Conservation (phyloP, 1,140 invertebrate genomes). For the Pseudomyrmex concolor region DNA sequence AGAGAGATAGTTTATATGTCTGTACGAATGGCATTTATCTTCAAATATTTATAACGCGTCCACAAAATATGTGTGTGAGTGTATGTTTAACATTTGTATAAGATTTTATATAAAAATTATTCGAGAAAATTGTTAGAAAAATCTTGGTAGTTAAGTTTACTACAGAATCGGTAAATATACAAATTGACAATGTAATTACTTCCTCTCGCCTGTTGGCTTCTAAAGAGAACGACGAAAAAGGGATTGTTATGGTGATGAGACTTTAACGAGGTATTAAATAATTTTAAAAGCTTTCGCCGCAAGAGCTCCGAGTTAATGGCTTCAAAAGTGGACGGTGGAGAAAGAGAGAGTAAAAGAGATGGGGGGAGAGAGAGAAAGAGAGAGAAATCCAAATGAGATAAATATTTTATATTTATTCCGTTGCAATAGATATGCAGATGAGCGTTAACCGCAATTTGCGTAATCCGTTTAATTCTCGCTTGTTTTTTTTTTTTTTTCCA, state of each 20-base stretch:
- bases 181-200: slow-evolving; percentile 13
- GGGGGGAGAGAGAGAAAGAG: too few relatives aligned
- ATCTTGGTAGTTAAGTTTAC: neutral
- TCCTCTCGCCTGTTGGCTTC: slow-evolving; percentile 7
- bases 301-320: neutral
- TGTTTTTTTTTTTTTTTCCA: neutral
- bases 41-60: neutral
- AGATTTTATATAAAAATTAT: neutral
- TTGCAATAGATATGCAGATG: neutral
- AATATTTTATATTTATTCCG: neutral
- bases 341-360: neutral
- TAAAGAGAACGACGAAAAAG: neutral
- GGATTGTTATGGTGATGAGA: slow-evolving; percentile 4
- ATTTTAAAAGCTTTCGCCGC: slow-evolving; percentile 6
- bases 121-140: neutral
- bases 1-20: too few relatives aligned
- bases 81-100: neutral
- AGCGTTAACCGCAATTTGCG: slow-evolving; percentile 9
- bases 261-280: slow-evolving; percentile 37
- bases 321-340: neutral
- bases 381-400: neutral
- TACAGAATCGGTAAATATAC: neutral
- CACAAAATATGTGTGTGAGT: too few relatives aligned
- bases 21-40: neutral
- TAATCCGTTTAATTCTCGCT: neutral